Conservation (phyloP, 2,113 vertebrate genomes). For the Romanogobio albipinnatus region DNA sequence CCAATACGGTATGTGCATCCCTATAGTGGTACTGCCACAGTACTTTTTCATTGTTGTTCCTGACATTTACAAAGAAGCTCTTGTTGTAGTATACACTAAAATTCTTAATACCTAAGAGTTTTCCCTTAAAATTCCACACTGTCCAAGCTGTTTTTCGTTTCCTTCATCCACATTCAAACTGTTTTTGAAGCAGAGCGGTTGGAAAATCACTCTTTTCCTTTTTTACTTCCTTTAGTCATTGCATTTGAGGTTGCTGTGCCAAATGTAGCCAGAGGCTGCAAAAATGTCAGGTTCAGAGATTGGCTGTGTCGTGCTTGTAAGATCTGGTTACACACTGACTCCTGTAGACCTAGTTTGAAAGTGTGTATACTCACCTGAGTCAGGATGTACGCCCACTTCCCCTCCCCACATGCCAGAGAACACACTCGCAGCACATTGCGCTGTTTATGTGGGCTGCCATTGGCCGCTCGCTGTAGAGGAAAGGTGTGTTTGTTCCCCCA, state of each 20-base stretch:
- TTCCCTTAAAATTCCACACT: neutral
- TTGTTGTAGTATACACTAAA: slow-evolving; percentile 15
- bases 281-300: slow-evolving; percentile 47
- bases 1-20: no score
- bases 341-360: slow-evolving; percentile 32
- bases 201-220: slow-evolving; percentile 24
- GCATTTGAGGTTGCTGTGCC: slow-evolving; percentile 31
- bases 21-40: no score
- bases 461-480: neutral
- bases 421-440: slow-evolving; percentile 18
- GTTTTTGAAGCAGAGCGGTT: slow-evolving; percentile 43
- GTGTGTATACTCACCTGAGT: slow-evolving; percentile 50
- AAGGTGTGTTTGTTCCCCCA: slow-evolving; percentile 39
- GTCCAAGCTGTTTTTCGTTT: slow-evolving; percentile 30
- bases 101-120: slow-evolving; percentile 28
- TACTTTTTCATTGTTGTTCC: neutral
- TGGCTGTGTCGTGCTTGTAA: slow-evolving; percentile 17
- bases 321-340: slow-evolving; percentile 36
- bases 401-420: slow-evolving; percentile 16
- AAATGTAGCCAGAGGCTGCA: slow-evolving; percentile 53
- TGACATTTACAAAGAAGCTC: neutral
- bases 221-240: slow-evolving; percentile 7
- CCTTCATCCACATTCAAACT: slow-evolving; percentile 17
- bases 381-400: slow-evolving; percentile 14
- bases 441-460: slow-evolving; percentile 35